Conservation (phyloP, 1,140 invertebrate species). For the Cryptotermes secundus region DNA sequence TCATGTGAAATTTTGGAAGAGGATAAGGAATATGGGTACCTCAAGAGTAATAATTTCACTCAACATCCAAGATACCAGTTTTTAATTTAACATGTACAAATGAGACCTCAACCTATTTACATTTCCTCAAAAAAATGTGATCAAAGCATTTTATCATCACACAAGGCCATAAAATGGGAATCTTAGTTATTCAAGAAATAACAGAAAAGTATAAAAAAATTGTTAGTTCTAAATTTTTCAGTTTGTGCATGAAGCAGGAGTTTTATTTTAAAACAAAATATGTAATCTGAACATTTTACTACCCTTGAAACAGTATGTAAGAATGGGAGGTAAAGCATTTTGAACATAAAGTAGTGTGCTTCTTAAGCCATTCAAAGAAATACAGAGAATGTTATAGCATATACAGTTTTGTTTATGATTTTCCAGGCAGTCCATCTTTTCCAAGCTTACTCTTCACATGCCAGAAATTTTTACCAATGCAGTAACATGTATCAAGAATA, state of each 20-base stretch:
- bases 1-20: not conserved
- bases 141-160: not conserved
- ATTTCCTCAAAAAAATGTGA: not conserved
- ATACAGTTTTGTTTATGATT: not conserved
- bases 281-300: not conserved
- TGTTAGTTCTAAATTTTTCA: not conserved
- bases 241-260: not conserved
- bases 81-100: not conserved
- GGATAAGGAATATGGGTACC: not conserved
- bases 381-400: not conserved
- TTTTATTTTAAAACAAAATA: not conserved
- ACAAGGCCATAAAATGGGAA: not conserved
- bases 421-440: not conserved
- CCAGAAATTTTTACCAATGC: not conserved
- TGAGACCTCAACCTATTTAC: not conserved
- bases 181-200: not conserved
- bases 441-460: not conserved
- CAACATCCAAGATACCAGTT: not conserved
- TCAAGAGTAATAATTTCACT: not conserved
- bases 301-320: not conserved
- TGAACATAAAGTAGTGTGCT: not conserved
- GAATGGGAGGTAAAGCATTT: not conserved
- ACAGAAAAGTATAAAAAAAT: not conserved
- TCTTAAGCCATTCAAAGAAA: not conserved
- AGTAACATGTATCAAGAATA: not conserved